Base-by-base conservation (phyloP, 2,113 vertebrate genomes). In the Centropus unirufus region DNA sequence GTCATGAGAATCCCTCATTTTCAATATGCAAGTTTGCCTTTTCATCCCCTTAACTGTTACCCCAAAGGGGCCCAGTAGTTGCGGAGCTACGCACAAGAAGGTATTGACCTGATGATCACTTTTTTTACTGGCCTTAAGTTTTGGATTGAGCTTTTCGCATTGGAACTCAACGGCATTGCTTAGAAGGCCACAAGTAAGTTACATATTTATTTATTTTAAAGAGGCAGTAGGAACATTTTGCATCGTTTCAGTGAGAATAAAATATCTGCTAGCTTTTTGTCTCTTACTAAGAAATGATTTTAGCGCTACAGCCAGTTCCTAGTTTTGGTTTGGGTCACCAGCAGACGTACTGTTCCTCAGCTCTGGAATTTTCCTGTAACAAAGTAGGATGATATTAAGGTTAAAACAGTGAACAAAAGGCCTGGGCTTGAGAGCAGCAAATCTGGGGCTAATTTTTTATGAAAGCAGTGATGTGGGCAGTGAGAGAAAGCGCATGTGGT, bases 391-490 rank as follows among this genome's bases (percentile, higher is more conserved):
- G 64, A 42, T 61, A 75, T 32, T 80, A 87, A 85, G 14, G 40
- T 16, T 86, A 66, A 85, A 89, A 47, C 27, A 79, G 29, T 7
- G 30, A 91, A 83, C 64, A 73, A 68, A 91, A 95, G 57, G 63
- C 40, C 14, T 87, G 59, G 64, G 27, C 66, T 78, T 13, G 26
- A 87, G 74, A 20, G 34, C 62, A 78, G n/a, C 84, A 93, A 59
- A 40, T 20, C 39, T 73, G 29, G 20, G 44, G 46, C 73, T 94
- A 0, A 36, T 90, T 96, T 87, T 88, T 72, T 93, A 82, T 81
- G 93, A 91, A 96, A 91, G 87, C 76, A 91, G 40, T 95, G 80
- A 84, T 93, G 83, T 87, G 95, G 93, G 92, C 66, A 87, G 81
- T 77, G 79, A 87, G 75, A 96, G 92, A 83, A 96, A 51, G 91